Conservation (phyloP, 1,140 invertebrate genomes). For the Saxidomus purpurata region DNA sequence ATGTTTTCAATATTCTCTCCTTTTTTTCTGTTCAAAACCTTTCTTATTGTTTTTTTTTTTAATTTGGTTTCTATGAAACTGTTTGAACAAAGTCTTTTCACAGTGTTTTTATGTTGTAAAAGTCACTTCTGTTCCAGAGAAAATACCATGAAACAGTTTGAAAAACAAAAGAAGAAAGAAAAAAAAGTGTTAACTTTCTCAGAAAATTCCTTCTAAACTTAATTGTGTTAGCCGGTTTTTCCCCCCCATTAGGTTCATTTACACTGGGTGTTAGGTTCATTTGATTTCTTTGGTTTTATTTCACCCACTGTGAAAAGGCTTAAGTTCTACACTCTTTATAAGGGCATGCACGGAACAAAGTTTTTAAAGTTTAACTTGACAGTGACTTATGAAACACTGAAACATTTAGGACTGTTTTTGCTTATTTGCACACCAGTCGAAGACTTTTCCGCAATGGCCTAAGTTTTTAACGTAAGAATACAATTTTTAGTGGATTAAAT, state of each 20-base stretch:
- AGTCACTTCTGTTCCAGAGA: constrained; percentile 48
- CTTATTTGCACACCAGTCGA: no score
- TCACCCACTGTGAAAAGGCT: constrained; percentile 65
- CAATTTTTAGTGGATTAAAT: no score
- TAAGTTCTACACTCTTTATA: constrained; percentile 5
- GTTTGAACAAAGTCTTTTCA: constrained; percentile 65
- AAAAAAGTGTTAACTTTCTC: no score
- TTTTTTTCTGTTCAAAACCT: constrained; percentile 14
- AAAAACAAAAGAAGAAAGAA: neutral
- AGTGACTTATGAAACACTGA: no score
- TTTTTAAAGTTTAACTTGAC: no score
- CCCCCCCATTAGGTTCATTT: neutral
- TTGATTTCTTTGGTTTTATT: constrained; percentile 30
- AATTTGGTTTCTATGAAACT: constrained; percentile 38
- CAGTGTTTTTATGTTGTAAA: constrained; percentile 65
- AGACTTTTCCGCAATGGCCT: no score
- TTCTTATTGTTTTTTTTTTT: constrained; percentile 27
- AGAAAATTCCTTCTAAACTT: no score
- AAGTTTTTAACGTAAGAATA: no score
- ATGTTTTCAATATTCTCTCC: constrained; percentile 21
- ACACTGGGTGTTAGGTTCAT: neutral
- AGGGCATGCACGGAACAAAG: constrained; percentile 5
- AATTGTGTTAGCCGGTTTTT: no score
- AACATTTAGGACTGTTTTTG: no score
- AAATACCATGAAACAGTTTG: constrained; percentile 59